A percentile compares a stretch with the other conserved stretches of the same genome.
Evolutionary conservation across 35 echinoderm and acorn worm species (phyloP).

Genomic region (Ptychodera flava): DNA sequence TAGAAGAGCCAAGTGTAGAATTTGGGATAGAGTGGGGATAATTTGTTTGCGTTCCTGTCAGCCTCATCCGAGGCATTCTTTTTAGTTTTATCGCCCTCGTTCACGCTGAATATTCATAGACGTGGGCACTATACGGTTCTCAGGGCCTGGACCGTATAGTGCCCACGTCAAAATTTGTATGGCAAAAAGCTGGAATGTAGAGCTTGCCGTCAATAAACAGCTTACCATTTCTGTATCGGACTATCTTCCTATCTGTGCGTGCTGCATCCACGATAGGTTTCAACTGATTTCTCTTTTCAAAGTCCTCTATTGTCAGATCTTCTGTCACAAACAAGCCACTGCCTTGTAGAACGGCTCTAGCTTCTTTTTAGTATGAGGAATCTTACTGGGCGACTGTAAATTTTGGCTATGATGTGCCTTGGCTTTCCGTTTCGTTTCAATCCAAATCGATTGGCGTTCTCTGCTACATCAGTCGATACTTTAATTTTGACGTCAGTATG

Average conservation of each 20-base stretch:
- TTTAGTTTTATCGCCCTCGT: no score
- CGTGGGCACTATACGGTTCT: no score
- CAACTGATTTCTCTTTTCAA: background rate
- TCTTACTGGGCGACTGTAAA: conserved; percentile 19
- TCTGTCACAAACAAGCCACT: conserved; percentile 26
- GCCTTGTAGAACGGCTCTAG: background rate
- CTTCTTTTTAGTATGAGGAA: background rate
- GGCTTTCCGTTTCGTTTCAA: background rate
- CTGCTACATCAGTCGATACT: no score
- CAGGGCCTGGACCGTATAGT: no score
- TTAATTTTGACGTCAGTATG: no score
- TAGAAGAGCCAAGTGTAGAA: no score
- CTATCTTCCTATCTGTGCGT: conserved; percentile 21
- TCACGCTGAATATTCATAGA: no score
- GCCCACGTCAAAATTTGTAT: no score
- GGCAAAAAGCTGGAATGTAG: no score
- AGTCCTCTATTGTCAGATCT: conserved; percentile 24
- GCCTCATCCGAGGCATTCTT: no score
- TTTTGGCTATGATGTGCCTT: conserved; percentile 23
- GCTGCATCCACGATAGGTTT: conserved; percentile 12
- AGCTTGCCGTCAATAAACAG: conserved; percentile 10
- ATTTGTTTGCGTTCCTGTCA: no score
- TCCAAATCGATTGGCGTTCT: conserved; percentile 23
- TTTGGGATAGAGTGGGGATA: no score
- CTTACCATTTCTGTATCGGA: conserved; percentile 9